Evolutionary conservation across 2,888 invertebrate genomes (phyloP).

Genomic region (Yponomeuta evonymella): DNA sequence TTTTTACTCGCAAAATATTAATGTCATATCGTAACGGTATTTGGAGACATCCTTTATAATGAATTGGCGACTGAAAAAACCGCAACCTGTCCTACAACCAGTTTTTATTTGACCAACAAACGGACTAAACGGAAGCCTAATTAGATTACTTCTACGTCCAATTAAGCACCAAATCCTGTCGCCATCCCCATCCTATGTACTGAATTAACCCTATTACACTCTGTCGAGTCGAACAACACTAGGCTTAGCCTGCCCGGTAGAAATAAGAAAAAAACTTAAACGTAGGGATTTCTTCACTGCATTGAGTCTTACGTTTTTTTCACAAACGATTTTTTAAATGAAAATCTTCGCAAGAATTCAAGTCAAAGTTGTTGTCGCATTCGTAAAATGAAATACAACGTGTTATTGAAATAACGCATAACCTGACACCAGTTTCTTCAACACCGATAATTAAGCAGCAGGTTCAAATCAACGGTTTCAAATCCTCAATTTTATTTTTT

Average conservation of each 20-base stretch:
- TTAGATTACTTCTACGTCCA: neutral
- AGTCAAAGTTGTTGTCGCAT: too few species aligned
- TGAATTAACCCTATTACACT: conserved; percentile 1
- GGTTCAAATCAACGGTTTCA: too few species aligned
- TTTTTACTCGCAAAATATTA: neutral
- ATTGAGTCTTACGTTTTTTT: neutral
- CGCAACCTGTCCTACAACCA: neutral
- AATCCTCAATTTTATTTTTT: too few species aligned
- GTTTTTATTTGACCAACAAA: neutral
- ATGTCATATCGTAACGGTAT: conserved; percentile 15
- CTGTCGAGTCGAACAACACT: neutral
- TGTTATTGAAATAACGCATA: too few species aligned
- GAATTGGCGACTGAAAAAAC: conserved; percentile 6
- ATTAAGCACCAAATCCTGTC: neutral
- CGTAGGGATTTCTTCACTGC: conserved; percentile 38
- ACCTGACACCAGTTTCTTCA: too few species aligned
- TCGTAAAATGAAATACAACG: too few species aligned
- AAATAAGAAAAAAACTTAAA: conserved; percentile 29
- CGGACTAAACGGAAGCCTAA: neutral
- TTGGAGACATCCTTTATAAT: conserved; percentile 10
- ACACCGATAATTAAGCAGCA: too few species aligned
- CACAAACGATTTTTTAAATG: neutral
- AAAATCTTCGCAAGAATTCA: neutral
- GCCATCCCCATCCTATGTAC: neutral
- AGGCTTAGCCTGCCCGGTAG: conserved; percentile 4